Conservation (phyloP, 2,797 vertebrate genomes). For the Sebastes cheni region DNA sequence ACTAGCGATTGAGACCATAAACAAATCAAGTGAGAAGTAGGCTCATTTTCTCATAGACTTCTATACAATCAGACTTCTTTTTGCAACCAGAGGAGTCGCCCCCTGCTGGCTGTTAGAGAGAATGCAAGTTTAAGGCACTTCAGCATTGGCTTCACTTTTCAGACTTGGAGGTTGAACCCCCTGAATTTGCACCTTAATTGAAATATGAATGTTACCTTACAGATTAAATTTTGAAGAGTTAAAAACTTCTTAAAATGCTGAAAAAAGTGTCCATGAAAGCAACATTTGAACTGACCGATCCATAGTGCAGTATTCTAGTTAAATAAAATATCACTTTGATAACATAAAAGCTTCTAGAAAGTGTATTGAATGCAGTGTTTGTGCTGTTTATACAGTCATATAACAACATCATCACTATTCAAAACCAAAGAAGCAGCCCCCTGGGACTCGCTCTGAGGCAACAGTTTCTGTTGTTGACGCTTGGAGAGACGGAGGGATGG, state of each 20-base stretch:
- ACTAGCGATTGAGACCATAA: too few relatives aligned
- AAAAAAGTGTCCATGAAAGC: not conserved
- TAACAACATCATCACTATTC: constrained; percentile 12
- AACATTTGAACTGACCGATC: not conserved
- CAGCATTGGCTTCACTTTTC: too few relatives aligned
- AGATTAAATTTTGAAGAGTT: not conserved
- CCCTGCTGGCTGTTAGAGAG: too few relatives aligned
- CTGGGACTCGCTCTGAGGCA: constrained; percentile 36
- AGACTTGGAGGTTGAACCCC: too few relatives aligned
- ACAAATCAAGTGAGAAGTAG: too few relatives aligned
- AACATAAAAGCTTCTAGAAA: not conserved
- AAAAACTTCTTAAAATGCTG: not conserved
- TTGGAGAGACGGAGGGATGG: constrained; percentile 21
- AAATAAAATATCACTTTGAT: not conserved
- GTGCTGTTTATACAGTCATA: not conserved
- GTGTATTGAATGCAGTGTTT: not conserved
- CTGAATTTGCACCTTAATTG: too few relatives aligned
- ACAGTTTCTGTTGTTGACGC: constrained; percentile 37
- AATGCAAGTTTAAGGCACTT: too few relatives aligned
- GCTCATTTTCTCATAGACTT: too few relatives aligned
- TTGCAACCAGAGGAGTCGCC: too few relatives aligned
- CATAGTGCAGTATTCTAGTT: too few relatives aligned
- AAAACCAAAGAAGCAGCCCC: constrained; percentile 25
- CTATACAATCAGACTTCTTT: too few relatives aligned
- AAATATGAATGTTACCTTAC: not conserved